Evolutionary conservation across 2,113 vertebrate species (phyloP).

Genomic region (Trinectes maculatus): DNA sequence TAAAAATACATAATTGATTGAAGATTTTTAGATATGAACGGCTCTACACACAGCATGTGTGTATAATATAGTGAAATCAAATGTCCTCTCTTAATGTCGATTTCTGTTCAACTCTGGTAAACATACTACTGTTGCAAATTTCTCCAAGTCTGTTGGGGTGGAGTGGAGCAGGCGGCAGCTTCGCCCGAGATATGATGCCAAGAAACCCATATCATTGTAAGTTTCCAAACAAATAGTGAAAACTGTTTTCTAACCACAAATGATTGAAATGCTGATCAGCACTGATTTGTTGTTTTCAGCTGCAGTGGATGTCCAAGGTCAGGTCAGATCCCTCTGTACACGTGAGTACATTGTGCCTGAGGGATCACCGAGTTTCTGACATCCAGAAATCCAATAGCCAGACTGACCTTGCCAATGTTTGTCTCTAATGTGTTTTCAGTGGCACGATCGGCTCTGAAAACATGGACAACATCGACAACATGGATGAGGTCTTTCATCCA

Average conservation of each 20-base stretch:
- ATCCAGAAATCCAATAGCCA: background rate
- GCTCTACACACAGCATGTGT: background rate
- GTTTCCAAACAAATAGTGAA: constrained; percentile 29
- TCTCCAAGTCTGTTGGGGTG: constrained; percentile 71
- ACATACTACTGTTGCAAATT: background rate
- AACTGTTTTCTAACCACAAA: background rate
- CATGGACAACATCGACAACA: constrained; percentile 76
- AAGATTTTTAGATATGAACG: too few relatives aligned
- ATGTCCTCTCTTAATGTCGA: background rate
- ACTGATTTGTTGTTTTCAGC: constrained; percentile 47
- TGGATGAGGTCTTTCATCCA: constrained; percentile 55
- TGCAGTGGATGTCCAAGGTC: constrained; percentile 76
- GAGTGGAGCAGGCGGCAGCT: constrained; percentile 83
- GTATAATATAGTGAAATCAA: too few relatives aligned
- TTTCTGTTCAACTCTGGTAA: constrained; percentile 14
- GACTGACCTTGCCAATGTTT: background rate
- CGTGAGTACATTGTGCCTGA: constrained; percentile 64
- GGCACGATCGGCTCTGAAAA: constrained; percentile 75
- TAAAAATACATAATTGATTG: background rate
- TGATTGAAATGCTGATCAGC: background rate
- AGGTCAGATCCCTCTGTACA: constrained; percentile 79
- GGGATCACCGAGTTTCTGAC: background rate
- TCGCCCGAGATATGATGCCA: constrained; percentile 62
- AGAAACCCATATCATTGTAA: constrained; percentile 79
- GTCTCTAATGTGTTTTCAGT: constrained; percentile 57